Conservation (phyloP, 2,797 vertebrate genomes). For the Smutsia temminckii region DNA sequence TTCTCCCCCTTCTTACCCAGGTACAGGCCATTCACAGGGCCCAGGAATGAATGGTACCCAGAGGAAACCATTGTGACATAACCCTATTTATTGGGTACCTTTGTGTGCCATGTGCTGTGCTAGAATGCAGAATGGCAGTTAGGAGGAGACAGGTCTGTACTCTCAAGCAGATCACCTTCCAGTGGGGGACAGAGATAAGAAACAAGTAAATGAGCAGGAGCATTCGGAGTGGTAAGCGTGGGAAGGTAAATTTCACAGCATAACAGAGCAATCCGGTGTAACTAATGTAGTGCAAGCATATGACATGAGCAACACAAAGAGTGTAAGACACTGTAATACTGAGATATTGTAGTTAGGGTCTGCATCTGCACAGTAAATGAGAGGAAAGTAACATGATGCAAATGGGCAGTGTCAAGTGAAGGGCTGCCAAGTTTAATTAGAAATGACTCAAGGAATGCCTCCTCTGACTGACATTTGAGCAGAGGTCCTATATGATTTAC, state of each 20-base stretch:
- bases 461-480: not conserved
- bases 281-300: not conserved
- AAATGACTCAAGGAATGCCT: not conserved
- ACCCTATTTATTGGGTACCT: not conserved
- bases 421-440: not conserved
- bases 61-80: too few species aligned
- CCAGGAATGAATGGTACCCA: not conserved
- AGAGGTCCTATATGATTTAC: too few species aligned
- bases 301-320: fast-evolving
- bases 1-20: too few species aligned
- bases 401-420: not conserved
- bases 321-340: fast-evolving
- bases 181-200: not conserved
- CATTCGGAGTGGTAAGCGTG: too few species aligned
- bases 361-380: not conserved
- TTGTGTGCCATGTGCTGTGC: fast-evolving
- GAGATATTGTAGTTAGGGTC: not conserved
- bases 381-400: fast-evolving
- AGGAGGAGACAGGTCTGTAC: not conserved
- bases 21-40: fast-evolving
- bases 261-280: not conserved
- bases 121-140: not conserved
- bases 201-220: not conserved
- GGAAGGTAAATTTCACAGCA: not conserved
- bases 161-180: not conserved